Base-by-base conservation (phyloP, 2,888 invertebrate genomes). In the Pogonocherus hispidulus region DNA sequence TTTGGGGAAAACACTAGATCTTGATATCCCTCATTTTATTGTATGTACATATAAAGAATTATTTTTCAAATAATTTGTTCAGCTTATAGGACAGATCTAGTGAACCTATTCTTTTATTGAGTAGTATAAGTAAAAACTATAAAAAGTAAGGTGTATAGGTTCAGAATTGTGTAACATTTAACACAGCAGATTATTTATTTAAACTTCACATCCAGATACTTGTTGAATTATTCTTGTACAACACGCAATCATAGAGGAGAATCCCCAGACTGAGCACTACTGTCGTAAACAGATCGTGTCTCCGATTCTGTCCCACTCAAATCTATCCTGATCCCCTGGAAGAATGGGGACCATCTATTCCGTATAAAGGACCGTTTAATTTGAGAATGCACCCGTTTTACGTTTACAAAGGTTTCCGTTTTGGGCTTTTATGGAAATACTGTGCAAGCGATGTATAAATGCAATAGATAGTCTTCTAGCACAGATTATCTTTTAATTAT, bases 251-350 rank as follows among this genome's bases (percentile, higher is more conserved):
- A 27, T 82, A 75, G 77, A 79, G 80, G 76, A 78, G 79, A 78
- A 81, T 80, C 79, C 78, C 76, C 79, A 81, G 81, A 82, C 82
- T 83, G 82, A 83, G 82, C 82, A 78, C 80, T 83, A 79, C 80
- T 83, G 84, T 84, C 84, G 84, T 83, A 83, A 84, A 83, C 84
- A 84, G 83, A 83, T 84, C 83, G 82, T 82, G 80, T 79, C 80
- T 81, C 76, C 81, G 79, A 81, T 81, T 79, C 81, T 79, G 78
- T 79, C 79, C 78, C 73, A 71, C 69, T 71, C 74, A 81, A 81
- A 81, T 81, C 82, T 78, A 66, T 63, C 67, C 75, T 78, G 78
- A 79, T 78, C 78, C 78, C 74, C 75, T 76, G 62, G 67, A 62
- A 67, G 70, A 76, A 69, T 69, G 76, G 75, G 69, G 78, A 76